phyloP scores from a whole-genome alignment of 1,140 invertebrate species.

The Caenorhabditis briggsae region DNA sequence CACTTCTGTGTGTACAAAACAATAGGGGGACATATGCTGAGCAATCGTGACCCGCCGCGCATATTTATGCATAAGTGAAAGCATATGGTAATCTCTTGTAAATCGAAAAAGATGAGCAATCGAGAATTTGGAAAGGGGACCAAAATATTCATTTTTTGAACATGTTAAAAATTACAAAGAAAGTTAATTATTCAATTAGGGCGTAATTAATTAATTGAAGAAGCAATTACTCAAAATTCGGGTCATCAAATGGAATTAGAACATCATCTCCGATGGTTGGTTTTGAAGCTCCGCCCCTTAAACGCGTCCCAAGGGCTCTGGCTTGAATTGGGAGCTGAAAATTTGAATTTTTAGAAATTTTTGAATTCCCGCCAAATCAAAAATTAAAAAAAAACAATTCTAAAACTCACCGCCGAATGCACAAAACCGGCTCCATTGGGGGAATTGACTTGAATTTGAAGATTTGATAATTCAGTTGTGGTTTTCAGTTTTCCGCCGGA shows the following conservation, averaged over 20 bases:
- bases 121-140: background rate
- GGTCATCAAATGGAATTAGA: slow-evolving; percentile 31
- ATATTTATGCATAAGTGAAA: slow-evolving; percentile 49
- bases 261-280: slow-evolving; percentile 11
- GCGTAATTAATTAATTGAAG: background rate
- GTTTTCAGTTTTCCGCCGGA: background rate
- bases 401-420: slow-evolving; percentile 9
- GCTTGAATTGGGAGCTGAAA: slow-evolving; percentile 36
- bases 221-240: background rate
- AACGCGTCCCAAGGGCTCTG: slow-evolving; percentile 1
- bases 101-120: background rate
- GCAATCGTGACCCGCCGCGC: background rate
- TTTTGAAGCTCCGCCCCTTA: background rate
- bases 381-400: background rate
- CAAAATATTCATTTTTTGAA: too few species aligned
- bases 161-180: background rate
- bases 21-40: background rate
- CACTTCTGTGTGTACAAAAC: background rate
- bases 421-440: background rate
- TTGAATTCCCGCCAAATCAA: too few species aligned
- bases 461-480: slow-evolving; percentile 10
- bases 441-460: slow-evolving; percentile 26
- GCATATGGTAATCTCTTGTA: slow-evolving; percentile 37
- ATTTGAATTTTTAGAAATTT: too few species aligned
- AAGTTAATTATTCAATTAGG: background rate